A percentile compares a stretch with the other conserved stretches of the same genome.
phyloP scores from a whole-genome alignment of 1,140 invertebrate species.

The Drosophila pseudoananassae region DNA sequence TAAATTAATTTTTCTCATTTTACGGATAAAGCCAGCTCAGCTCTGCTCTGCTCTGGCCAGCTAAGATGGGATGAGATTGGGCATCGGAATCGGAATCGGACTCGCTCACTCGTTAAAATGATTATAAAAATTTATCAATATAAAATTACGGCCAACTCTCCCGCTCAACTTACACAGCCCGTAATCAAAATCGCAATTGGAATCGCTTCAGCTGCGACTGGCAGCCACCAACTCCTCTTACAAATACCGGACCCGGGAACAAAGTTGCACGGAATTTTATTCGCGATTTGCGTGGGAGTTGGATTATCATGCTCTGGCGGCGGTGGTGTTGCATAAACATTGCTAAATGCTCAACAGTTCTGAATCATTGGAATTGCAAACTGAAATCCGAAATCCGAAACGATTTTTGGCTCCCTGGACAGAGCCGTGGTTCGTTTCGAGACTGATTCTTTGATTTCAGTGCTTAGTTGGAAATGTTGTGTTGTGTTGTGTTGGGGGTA shows the following conservation, averaged over 20 bases:
- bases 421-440: slow-evolving; percentile 10
- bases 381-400: slow-evolving; percentile 31
- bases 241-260: slow-evolving; percentile 24
- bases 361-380: slow-evolving; percentile 18
- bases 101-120: slow-evolving; percentile 76
- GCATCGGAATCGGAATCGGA: slow-evolving; percentile 15
- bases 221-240: slow-evolving; percentile 11
- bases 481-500: neutral
- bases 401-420: slow-evolving; percentile 20
- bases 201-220: slow-evolving; percentile 45
- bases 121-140: slow-evolving; percentile 83
- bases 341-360: slow-evolving; percentile 13
- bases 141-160: slow-evolving; percentile 65
- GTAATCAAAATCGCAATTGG: slow-evolving; percentile 56
- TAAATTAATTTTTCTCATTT: slow-evolving; percentile 81
- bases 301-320: neutral
- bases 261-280: slow-evolving; percentile 37
- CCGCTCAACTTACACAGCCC: slow-evolving; percentile 57
- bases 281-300: slow-evolving; percentile 5
- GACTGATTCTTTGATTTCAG: slow-evolving; percentile 22
- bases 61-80: slow-evolving; percentile 1
- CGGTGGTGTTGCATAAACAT: slow-evolving; percentile 35
- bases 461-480: slow-evolving; percentile 25
- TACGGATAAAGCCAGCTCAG: slow-evolving; percentile 40
- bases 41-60: neutral